Conservation (phyloP, 1,140 invertebrate species). For the Dendrolimus kikuchii region DNA sequence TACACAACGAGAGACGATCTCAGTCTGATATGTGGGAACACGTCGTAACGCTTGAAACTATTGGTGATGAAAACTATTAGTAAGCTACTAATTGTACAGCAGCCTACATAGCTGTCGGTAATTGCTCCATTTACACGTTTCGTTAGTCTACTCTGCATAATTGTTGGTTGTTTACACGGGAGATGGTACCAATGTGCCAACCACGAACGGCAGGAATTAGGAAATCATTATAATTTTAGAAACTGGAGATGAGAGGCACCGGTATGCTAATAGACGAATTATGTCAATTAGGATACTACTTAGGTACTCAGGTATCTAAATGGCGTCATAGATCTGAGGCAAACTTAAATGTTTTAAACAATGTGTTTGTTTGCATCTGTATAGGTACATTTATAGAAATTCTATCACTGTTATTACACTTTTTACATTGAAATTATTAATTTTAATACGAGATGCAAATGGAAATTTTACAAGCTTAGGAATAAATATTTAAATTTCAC, state of each 20-base stretch:
- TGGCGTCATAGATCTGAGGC: too few relatives aligned
- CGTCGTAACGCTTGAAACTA: slow-evolving; percentile 39
- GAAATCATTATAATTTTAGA: slow-evolving; percentile 22
- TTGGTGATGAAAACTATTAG: slow-evolving; percentile 70
- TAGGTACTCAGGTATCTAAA: not conserved
- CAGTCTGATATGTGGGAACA: slow-evolving; percentile 42
- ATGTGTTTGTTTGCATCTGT: too few relatives aligned
- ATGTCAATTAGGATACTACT: slow-evolving; percentile 2
- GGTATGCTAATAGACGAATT: slow-evolving; percentile 20
- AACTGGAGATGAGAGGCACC: not conserved
- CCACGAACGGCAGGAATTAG: slow-evolving; percentile 35
- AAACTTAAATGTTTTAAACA: too few relatives aligned
- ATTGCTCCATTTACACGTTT: slow-evolving; percentile 70
- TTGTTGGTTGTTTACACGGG: slow-evolving; percentile 59
- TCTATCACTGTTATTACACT: too few relatives aligned
- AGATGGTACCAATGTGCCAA: slow-evolving; percentile 46
- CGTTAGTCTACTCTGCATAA: slow-evolving; percentile 63
- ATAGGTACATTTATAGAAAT: too few relatives aligned
- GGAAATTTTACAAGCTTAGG: too few relatives aligned
- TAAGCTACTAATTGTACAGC: slow-evolving; percentile 63
- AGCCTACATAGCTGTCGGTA: slow-evolving; percentile 65
- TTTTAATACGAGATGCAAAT: too few relatives aligned
- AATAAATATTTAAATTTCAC: too few relatives aligned
- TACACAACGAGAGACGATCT: slow-evolving; percentile 45
- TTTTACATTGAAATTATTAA: too few relatives aligned